A percentile compares a stretch with the other conserved stretches of the same genome.
Conservation (phyloP, 2,888 invertebrate species). For the Acleris literana region DNA sequence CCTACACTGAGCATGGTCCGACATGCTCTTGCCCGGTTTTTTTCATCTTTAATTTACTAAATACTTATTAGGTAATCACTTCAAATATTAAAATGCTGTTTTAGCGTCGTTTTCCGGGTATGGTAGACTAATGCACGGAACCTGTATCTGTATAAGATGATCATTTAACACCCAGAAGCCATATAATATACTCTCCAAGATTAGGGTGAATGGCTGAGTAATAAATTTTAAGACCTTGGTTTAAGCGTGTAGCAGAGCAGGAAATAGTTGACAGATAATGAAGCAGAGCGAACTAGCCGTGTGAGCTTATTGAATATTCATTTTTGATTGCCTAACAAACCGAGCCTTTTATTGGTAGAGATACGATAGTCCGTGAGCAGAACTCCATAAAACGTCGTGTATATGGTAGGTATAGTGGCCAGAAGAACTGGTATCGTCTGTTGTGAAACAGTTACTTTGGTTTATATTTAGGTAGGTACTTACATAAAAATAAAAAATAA, state of each 20-base stretch:
- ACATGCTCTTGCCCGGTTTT: too few relatives aligned
- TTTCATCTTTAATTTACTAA: background rate
- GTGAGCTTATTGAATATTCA: slow-evolving; percentile 36
- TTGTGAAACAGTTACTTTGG: background rate
- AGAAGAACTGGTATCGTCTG: slow-evolving; percentile 4
- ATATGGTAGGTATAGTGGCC: slow-evolving; percentile 11
- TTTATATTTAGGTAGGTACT: background rate
- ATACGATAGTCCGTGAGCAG: slow-evolving; percentile 21
- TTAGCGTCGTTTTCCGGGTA: background rate
- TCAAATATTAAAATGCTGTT: too few relatives aligned
- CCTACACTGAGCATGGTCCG: too few relatives aligned
- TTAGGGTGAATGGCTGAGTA: slow-evolving; percentile 47
- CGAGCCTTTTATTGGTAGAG: slow-evolving; percentile 28
- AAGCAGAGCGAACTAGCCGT: slow-evolving; percentile 42
- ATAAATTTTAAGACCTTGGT: slow-evolving; percentile 38
- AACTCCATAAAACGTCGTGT: slow-evolving; percentile 26
- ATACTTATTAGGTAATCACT: too few relatives aligned
- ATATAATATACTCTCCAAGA: slow-evolving; percentile 32
- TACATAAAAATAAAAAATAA: too few relatives aligned
- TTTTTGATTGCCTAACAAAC: slow-evolving; percentile 31
- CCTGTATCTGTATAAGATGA: slow-evolving; percentile 14
- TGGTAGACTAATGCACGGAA: slow-evolving; percentile 9
- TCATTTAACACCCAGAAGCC: slow-evolving; percentile 24
- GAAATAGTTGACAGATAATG: slow-evolving; percentile 58
- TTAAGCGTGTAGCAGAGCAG: slow-evolving; percentile 45